phyloP scores from a whole-genome alignment of 2,797 vertebrate species.

The Schizopygopsis pylzovi region DNA sequence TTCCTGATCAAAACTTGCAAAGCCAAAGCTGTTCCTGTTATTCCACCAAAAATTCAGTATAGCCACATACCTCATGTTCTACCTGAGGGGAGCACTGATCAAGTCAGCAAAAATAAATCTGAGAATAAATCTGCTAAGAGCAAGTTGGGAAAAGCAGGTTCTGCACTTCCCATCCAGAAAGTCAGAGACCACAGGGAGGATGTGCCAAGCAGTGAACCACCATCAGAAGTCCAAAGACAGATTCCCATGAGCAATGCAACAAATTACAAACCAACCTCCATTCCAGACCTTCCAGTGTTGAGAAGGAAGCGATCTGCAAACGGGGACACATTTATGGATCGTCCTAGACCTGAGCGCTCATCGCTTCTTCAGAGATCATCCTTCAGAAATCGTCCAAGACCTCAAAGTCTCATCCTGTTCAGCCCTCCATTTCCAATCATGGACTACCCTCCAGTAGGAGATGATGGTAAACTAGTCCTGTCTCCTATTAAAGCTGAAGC shows the following conservation, averaged over 20 bases:
- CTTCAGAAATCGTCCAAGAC: conserved; percentile 92
- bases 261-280: conserved; percentile 63
- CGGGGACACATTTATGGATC: conserved; percentile 85
- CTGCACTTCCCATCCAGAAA: conserved; percentile 68
- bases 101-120: conserved; percentile 73
- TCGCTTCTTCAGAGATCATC: conserved; percentile 87
- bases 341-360: conserved; percentile 85
- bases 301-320: conserved; percentile 86
- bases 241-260: conserved; percentile 64
- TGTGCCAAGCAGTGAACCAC: conserved; percentile 80
- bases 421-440: conserved; percentile 96
- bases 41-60: conserved; percentile 95
- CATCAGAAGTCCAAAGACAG: conserved; percentile 68
- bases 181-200: conserved; percentile 82
- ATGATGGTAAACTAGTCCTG: conserved; percentile 84
- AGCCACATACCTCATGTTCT: conserved; percentile 91
- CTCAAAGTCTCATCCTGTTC: conserved; percentile 96
- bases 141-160: conserved; percentile 68
- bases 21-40: conserved; percentile 92
- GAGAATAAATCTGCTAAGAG: conserved; percentile 71
- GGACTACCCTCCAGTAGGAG: conserved; percentile 88
- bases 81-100: conserved; percentile 62
- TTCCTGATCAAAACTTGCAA: conserved; percentile 98
- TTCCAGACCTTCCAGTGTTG: conserved; percentile 80
- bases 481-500: conserved; percentile 88